Evolutionary conservation across 2,888 invertebrate genomes (phyloP), one percentile per base, ranked within the genome.

Genomic region (Drosophila stalkeri): DNA sequence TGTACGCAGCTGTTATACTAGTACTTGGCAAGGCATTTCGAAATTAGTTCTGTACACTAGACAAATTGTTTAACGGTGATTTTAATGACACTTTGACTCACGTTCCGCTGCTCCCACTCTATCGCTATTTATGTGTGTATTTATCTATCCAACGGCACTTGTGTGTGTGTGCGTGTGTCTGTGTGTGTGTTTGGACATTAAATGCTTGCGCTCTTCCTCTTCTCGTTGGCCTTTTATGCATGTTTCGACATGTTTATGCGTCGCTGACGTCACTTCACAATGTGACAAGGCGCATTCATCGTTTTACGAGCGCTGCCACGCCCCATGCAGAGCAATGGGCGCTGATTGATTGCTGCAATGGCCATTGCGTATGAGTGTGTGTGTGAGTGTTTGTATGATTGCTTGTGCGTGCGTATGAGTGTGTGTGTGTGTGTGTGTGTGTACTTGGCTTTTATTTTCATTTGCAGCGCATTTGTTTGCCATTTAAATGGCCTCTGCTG

Each of bases 211-310:
- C 52, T 46, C 44, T 44, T 2, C 49, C 46, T n/a, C 44, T 31
- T 12, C 49, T n/a, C 43, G 23, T 2, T 54, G 66, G 12, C 27
- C 57, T 86, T 81, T 84, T 77, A 80, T 84, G 75, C 75, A 80
- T 86, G 75, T 80, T 86, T 77, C 74, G 84, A 80, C 81, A 84
- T 86, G 75, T 86, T 86, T 84, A 81, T 77, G 71, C 65, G 64
- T 62, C 72, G 64, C 71, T 75, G 83, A 77, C 86, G 84, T 83
- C 83, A 77, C 61, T 79, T 72, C 77, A 67, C 84, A 68, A 63
- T 83, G 81, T 70, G 75, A 77, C 68, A 62, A 73, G 65, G 68
- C 74, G 76, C 80, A 82, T 81, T 71, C 75, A 84, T 55, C 77
- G 75, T 70, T 86, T 87, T 68, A 87, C 72, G 84, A 79, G 73